Evolutionary conservation across 2,113 vertebrate genomes (phyloP).

Genomic region (Neodon shergylaensis): DNA sequence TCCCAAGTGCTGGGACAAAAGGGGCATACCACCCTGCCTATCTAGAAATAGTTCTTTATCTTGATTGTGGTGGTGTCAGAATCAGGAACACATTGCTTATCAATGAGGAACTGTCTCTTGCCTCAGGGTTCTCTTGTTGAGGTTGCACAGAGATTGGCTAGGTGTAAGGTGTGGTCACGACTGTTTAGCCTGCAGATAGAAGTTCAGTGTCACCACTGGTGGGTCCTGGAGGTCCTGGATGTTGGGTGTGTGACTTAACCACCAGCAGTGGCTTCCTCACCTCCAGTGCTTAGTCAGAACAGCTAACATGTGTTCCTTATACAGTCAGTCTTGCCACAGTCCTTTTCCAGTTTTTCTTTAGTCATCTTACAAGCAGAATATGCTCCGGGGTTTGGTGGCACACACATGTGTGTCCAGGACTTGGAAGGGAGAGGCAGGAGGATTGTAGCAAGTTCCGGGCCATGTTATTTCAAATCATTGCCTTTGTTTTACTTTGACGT

Average conservation of each 20-base stretch:
- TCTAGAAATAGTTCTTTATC: background rate
- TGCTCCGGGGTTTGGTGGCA: accelerated
- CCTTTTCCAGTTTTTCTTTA: background rate
- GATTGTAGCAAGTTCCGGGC: background rate
- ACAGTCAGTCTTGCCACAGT: background rate
- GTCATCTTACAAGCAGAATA: background rate
- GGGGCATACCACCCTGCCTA: too few relatives aligned
- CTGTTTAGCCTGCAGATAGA: background rate
- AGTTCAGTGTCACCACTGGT: too few relatives aligned
- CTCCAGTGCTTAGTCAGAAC: background rate
- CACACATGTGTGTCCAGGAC: background rate
- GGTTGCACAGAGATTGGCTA: background rate
- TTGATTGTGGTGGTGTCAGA: background rate
- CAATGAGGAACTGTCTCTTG: background rate
- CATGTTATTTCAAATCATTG: too few relatives aligned
- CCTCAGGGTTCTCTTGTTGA: background rate
- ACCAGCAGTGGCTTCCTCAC: background rate
- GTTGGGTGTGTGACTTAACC: background rate
- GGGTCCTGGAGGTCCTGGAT: background rate
- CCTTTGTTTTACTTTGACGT: background rate
- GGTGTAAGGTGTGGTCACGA: accelerated
- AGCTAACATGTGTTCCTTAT: too few relatives aligned
- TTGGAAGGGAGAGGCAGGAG: background rate
- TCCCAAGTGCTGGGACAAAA: background rate
- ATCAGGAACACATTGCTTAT: background rate